A percentile compares a stretch with the other conserved stretches of the same genome.
Evolutionary conservation across 1,140 invertebrate genomes (phyloP).

Genomic region (Armadillidium nasatum): DNA sequence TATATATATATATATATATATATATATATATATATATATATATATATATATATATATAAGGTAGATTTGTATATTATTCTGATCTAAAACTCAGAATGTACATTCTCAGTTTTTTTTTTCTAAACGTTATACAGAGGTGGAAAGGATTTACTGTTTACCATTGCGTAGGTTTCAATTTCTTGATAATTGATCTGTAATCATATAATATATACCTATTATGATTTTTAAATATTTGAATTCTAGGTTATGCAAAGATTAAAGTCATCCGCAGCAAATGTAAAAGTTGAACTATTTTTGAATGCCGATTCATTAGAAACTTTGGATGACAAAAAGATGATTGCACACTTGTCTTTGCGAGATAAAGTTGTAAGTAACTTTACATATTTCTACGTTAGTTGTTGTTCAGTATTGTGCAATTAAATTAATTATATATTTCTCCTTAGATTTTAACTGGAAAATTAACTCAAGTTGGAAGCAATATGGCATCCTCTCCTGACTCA

Average conservation of each 20-base stretch:
- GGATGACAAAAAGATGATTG: constrained; percentile 83
- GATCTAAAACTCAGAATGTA: too few species aligned
- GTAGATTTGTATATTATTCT: too few species aligned
- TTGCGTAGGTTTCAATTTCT: too few species aligned
- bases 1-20: too few species aligned
- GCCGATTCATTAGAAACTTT: constrained; percentile 78
- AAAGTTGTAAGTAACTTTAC: constrained; percentile 65
- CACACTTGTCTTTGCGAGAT: constrained; percentile 79
- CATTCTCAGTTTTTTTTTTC: too few species aligned
- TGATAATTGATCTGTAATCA: too few species aligned
- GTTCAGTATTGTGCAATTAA: background rate
- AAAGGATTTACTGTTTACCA: too few species aligned
- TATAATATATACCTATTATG: too few species aligned
- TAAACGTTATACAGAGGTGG: too few species aligned
- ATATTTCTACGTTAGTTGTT: constrained; percentile 39
- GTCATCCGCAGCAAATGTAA: constrained; percentile 56
- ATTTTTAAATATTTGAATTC: too few species aligned
- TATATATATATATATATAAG: too few species aligned
- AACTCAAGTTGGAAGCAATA: constrained; percentile 69
- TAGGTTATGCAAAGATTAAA: constrained; percentile 71
- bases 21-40: too few species aligned
- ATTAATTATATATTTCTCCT: background rate
- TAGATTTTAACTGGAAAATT: constrained; percentile 80
- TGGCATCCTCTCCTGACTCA: constrained; percentile 79
- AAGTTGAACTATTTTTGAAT: constrained; percentile 85